Base-by-base conservation (phyloP, 2,888 invertebrate species). In the Heliconius erato region DNA sequence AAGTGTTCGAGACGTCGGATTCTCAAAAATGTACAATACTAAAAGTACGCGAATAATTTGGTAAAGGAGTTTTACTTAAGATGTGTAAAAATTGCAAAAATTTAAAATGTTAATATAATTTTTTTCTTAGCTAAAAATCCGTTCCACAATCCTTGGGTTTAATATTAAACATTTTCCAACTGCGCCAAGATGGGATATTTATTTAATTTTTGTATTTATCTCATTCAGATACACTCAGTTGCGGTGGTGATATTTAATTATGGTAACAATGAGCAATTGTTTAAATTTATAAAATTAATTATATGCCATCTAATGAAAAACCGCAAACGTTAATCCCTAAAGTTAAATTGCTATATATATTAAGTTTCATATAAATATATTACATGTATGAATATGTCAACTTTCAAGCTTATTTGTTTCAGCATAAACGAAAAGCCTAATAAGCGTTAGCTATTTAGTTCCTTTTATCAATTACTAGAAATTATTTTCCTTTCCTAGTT, bases 231-330 rank as follows among this genome's bases (percentile, higher is more conserved):
- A 28, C 16, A 28, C 28, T 67, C 67, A 23, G 16, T 35, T 19
- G 69, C 1, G 69, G 35, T 35, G 35, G 19, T 68, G 32, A 69
- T 69, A 35, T 69, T 23, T 32, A 69, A 69, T 32, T 32, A 68
- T 32, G 19, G 23, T 19, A 68, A 68, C 68, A 32, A 68, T 68
- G 68, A 68, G 9, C 59, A 32, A 68, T 68, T 28, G 19, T 68
- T 32, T 68, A 32, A 26, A 68, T 68, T 68, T 68, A 32, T 68
- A 32, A 68, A 68, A 68, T 68, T 68, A 68, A 68, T 68, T 68
- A 68, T 19, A 28, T 32, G 32, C 32, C 11, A 68, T 32, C 19
- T 69, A 16, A 69, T 35, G 9, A 11, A 69, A 19, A 32, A 19
- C 69, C 69, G 19, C 69, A 69, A 32, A 11, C 23, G 32, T 35